phyloP scores from a whole-genome alignment of 2,113 vertebrate genomes.

The Ascaphus truei region DNA sequence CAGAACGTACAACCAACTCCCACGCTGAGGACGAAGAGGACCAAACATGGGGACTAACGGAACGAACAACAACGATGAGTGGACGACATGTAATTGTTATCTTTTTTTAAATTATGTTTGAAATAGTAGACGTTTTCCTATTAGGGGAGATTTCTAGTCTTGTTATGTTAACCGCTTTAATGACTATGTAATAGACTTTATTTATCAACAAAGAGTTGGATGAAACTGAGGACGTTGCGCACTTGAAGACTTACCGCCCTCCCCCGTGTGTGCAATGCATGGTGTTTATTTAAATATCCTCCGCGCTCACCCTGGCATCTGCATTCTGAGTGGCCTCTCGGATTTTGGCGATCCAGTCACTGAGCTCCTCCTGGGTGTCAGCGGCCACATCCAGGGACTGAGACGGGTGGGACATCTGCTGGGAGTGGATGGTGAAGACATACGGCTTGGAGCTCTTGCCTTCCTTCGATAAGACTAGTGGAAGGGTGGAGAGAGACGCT shows the following conservation, averaged over 20 bases:
- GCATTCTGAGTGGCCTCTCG: constrained; percentile 63
- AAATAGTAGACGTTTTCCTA: too few species aligned
- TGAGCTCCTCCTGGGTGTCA: constrained; percentile 58
- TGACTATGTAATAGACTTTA: too few species aligned
- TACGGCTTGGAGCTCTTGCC: constrained; percentile 55
- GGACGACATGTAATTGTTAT: too few species aligned
- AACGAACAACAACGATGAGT: too few species aligned
- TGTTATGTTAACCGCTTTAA: too few species aligned
- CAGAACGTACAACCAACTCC: too few species aligned
- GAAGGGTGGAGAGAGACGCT: not conserved
- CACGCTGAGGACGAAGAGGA: too few species aligned
- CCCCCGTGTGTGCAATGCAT: not conserved
- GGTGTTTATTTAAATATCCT: not conserved
- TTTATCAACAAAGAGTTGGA: not conserved
- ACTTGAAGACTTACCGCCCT: not conserved
- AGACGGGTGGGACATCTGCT: constrained; percentile 60
- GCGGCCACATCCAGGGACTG: constrained; percentile 61
- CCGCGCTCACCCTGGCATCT: constrained; percentile 59
- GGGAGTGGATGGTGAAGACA: constrained; percentile 65
- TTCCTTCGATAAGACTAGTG: constrained; percentile 61
- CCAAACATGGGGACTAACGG: too few species aligned
- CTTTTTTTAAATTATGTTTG: too few species aligned
- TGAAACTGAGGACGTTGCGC: too few species aligned
- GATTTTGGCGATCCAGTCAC: constrained; percentile 58
- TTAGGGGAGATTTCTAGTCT: too few species aligned